phyloP scores from a whole-genome alignment of 2,113 vertebrate species.

The Sisor rabdophorus region DNA sequence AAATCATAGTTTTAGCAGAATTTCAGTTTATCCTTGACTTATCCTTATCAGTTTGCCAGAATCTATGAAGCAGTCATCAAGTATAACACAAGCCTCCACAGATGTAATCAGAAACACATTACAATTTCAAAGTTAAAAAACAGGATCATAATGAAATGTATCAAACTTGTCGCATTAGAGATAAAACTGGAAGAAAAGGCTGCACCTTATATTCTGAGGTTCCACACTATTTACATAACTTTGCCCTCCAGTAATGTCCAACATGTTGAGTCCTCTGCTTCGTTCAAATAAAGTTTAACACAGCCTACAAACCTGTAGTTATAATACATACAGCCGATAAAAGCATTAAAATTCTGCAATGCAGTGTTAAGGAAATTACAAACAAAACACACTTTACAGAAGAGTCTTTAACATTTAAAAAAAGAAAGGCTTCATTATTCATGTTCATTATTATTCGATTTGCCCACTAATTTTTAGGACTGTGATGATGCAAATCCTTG shows the following conservation, averaged over 20 bases:
- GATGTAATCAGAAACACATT: constrained; percentile 33
- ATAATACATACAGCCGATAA: constrained; percentile 52
- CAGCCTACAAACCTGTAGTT: constrained; percentile 40
- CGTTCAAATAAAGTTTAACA: constrained; percentile 39
- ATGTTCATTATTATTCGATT: constrained; percentile 10
- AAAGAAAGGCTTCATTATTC: constrained; percentile 31
- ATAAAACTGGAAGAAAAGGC: constrained; percentile 21
- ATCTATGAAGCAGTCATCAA: constrained; percentile 25
- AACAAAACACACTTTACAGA: constrained; percentile 43
- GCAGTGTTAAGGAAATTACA: constrained; percentile 35
- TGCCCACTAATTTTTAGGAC: constrained; percentile 21
- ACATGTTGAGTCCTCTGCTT: constrained; percentile 4
- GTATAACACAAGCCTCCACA: constrained; percentile 22
- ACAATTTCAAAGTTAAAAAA: constrained; percentile 36
- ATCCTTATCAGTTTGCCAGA: constrained; percentile 13
- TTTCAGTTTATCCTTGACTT: not conserved
- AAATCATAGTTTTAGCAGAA: not conserved
- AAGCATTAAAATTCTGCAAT: constrained; percentile 56
- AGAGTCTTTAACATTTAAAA: constrained; percentile 27
- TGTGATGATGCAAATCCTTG: constrained; percentile 17
- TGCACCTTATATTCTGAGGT: not conserved
- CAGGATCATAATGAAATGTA: constrained; percentile 30
- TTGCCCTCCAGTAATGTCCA: constrained; percentile 24
- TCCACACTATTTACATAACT: constrained; percentile 36
- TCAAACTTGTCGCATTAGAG: constrained; percentile 32